Evolutionary conservation across 2,797 vertebrate species (phyloP), one percentile per base, ranked within the genome.

Genomic region (Paratrypauchen microcephalus): DNA sequence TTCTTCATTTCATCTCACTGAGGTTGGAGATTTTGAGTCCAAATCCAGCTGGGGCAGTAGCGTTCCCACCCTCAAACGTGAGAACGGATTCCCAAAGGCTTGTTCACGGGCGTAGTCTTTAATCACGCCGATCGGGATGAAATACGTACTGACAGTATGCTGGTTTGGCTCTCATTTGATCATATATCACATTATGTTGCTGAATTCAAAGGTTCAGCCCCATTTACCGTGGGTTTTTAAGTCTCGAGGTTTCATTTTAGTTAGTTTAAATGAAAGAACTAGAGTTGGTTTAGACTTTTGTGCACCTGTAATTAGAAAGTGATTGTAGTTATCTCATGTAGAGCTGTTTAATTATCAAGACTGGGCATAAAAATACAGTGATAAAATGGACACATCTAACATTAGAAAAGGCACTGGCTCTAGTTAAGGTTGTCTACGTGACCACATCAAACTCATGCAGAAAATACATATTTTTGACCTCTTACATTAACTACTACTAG

Each of bases 51-150:
- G 87, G 30, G 23, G 50, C 66, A 66, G 73, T 54, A 75, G 79
- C 69, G 71, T 87, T 80, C 55, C 84, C 86, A 82, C 89, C 90
- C 86, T 79, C 69, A 69, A 64, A 76, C 75, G 70, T 87, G 83
- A 83, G 81, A 87, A 83, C 28, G 2, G 71, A 68, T 83, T 84
- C 83, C 68, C 84, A 48, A 57, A 69, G 74, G 65, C 76, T 80
- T 67, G 67, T 69, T 54, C 73, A 47, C 52, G 80, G 78, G 76
- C 71, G 78, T 74, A 84, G 87, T 81, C 87, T 84, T 30, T 87
- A 85, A 90, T 86, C 73, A 79, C 68, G 77, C 78, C 82, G 83
- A 88, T 87, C 24, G 32, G 83, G 83, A 81, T 81, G 75, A 85
- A 88, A 88, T 82, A 50, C 70, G 65, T 80, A 70, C 71, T 73